These are phyloP conservation scores for Ondatra zibethicus DNA, from an alignment of 2,113 vertebrate genomes.

Conservation along the genomic window DNA sequence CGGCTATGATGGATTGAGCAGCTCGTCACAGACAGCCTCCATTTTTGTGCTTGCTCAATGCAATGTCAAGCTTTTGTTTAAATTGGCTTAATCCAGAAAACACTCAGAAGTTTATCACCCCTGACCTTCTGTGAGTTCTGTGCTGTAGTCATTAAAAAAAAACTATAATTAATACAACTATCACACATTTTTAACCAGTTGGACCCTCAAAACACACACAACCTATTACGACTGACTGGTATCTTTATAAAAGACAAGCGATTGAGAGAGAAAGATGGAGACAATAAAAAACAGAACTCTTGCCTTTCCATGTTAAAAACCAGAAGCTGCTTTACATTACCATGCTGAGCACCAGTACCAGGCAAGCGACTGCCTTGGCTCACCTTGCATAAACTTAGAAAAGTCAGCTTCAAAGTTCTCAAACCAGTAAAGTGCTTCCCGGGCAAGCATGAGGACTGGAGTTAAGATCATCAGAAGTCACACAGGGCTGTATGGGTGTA, in stretches of 20 bases:
- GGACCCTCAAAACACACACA: background rate
- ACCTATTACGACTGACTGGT: background rate
- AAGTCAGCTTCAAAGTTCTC: conserved; percentile 9
- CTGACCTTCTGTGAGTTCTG: background rate
- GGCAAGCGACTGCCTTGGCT: background rate
- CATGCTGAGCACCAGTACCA: background rate
- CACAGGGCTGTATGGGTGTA: background rate
- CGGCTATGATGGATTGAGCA: accelerated
- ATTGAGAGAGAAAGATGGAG: background rate
- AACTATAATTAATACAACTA: background rate
- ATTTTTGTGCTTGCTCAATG: background rate
- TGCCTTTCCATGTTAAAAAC: background rate
- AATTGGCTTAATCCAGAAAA: conserved; percentile 20
- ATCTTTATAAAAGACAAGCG: background rate
- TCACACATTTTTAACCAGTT: background rate
- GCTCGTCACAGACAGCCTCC: background rate
- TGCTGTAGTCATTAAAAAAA: background rate
- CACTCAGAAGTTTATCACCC: background rate
- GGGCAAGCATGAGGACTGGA: background rate
- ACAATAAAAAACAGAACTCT: background rate
- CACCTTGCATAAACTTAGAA: background rate
- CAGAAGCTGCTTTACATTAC: background rate
- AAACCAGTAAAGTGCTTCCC: background rate
- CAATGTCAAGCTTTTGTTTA: background rate
- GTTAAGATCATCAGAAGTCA: background rate